Evolutionary conservation across 2,113 vertebrate species (phyloP), one percentile per base, ranked within the genome.

Genomic region (Triplophysa tibetana): DNA sequence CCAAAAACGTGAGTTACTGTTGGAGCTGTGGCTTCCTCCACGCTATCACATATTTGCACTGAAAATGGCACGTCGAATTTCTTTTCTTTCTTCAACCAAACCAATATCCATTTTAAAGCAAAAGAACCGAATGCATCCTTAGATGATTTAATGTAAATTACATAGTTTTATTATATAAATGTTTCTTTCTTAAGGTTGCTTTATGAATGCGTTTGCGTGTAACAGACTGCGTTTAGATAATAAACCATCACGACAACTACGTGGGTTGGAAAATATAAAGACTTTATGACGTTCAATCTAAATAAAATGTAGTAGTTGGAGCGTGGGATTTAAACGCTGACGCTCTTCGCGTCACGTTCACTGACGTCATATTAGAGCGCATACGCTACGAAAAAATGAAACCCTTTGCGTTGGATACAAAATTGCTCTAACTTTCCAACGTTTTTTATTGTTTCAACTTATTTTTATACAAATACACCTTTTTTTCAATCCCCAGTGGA

Each of bases 1-100:
- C 29, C 12, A 43, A 83, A 81, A 85, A 87, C 86, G 86, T 87
- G 84, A 26, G 66, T 58, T 63, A 38, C 33, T 38, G 5, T 7
- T 33, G 63, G 68, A 82, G n/a, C 77, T 63, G 63, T 8, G 68
- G 19, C 54, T 13, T 4, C 16, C 19, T 4, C 4, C 19, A 23
- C 29, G 6, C 19, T 2, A 5, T 23, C 19, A 38, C 70, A 75
- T 19, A 19, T 3, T 38, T 19, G 11, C 19, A 33, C 54, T 60
- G 5, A 23, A 26, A 74, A 63, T 14, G 21, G 2, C 58, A 75
- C 58, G 72, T 63, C 33, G 11, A 50, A 19, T 50, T 19, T n/a
- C 2, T 41, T 66, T 11, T 5, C 7, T 70, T 12, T 48, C 52
- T 17, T 45, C 16, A 16, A 70, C 26, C 10, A 52, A 72, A 21